These are phyloP conservation scores for Laupala kohalensis DNA, from an alignment of 1,140 invertebrate species.

Conservation along the genomic window DNA sequence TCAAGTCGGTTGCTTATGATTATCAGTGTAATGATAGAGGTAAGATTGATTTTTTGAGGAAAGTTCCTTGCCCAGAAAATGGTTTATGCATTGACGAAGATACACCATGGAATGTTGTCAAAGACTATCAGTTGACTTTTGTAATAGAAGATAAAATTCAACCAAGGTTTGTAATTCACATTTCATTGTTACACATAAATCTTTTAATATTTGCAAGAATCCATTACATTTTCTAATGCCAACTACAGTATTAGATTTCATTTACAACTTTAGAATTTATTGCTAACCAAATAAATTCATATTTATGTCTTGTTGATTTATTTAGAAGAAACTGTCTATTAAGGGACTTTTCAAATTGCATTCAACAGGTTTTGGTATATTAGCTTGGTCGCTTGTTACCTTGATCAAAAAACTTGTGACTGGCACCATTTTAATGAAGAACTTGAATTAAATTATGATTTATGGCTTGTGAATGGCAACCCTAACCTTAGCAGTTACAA, in stretches of 20 bases:
- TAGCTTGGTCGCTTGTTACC: constrained; percentile 82
- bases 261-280: too few species aligned
- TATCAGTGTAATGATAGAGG: constrained; percentile 64
- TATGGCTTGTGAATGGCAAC: constrained; percentile 93
- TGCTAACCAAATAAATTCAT: too few species aligned
- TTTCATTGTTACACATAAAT: not conserved
- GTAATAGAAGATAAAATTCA: constrained; percentile 75
- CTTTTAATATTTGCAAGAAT: not conserved
- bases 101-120: constrained; percentile 66
- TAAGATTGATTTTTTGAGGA: constrained; percentile 67
- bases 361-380: constrained; percentile 84
- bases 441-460: constrained; percentile 67
- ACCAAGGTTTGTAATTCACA: constrained; percentile 52
- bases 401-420: constrained; percentile 59
- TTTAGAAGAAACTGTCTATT: too few species aligned
- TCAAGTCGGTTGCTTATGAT: constrained; percentile 74
- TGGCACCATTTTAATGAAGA: constrained; percentile 60
- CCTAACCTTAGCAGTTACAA: constrained; percentile 72
- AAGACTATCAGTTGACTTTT: constrained; percentile 85
- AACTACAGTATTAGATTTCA: too few species aligned
- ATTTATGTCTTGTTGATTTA: too few species aligned
- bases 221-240: too few species aligned
- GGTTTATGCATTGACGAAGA: constrained; percentile 80
- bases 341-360: not conserved
- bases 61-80: constrained; percentile 68